Evolutionary conservation across 2,113 vertebrate species (phyloP), one percentile per base, ranked within the genome.

Genomic region (Pachypanchax playfairii): DNA sequence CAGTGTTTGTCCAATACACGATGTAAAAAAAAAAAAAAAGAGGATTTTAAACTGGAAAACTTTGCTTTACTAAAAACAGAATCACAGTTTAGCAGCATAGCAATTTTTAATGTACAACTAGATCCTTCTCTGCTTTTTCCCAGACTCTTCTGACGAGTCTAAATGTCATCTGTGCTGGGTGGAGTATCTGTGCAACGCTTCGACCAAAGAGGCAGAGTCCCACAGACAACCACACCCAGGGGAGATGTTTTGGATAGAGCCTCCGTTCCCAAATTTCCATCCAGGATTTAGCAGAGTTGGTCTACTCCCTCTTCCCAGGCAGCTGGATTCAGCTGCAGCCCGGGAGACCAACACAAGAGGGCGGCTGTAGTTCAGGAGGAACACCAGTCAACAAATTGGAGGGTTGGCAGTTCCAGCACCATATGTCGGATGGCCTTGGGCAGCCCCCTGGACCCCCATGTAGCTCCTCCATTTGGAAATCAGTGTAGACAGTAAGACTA

Each of bases 181-280:
- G 75, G 70, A 54, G 83, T 78, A 65, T 79, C 57, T 53, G 18
- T 15, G 18, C 20, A 18, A 53, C 59, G 41, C 51, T 33, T 22
- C n/a, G 24, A 74, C 70, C 20, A 65, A 72, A 76, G 71, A 70
- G 59, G 71, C 73, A 59, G 55, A 78, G 73, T 82, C 86, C 62
- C 78, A 87, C 75, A 85, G 63, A 80, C 71, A 77, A 53, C 80
- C 85, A 56, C 87, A 80, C 85, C 82, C 82, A 50, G 55, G 80
- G 77, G 80, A 80, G 63, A 81, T 70, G 75, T 79, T 80, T 70
- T 77, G 76, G 73, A 72, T 67, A n/a, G 15, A 21, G 52, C 41
- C 70, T 58, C 63, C 52, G 63, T 74, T 82, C 79, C 80, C 62
- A 72, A 70, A 79, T 82, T 76, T 84, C 75, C 70, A 85, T 65